Percentiles rank a stretch among this genome's conserved stretches.
Conservation (phyloP, 2,797 vertebrate genomes). For the Melanotaenia pygmaea region DNA sequence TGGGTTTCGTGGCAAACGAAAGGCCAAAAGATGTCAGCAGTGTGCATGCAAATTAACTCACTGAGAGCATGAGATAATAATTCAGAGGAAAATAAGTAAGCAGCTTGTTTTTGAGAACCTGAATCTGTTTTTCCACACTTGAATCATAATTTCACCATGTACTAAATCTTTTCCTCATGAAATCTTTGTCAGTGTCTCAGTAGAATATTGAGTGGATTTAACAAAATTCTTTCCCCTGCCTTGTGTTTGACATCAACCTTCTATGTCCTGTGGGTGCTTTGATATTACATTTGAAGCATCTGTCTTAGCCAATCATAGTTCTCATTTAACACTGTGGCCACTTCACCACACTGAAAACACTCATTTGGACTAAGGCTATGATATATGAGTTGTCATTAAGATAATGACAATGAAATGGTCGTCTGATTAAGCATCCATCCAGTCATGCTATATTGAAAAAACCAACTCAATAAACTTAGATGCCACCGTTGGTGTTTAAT, state of each 20-base stretch:
- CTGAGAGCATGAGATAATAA: slow-evolving; percentile 20
- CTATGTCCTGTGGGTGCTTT: not conserved
- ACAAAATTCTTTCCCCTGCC: slow-evolving; percentile 5
- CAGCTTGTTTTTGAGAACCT: slow-evolving; percentile 29
- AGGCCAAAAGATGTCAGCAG: slow-evolving; percentile 47
- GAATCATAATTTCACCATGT: slow-evolving; percentile 30
- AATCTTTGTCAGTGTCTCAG: slow-evolving; percentile 31
- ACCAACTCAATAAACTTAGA: slow-evolving; percentile 50
- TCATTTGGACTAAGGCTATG: slow-evolving; percentile 44
- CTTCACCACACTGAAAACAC: not conserved
- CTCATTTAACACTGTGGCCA: slow-evolving; percentile 25
- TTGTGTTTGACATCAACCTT: slow-evolving; percentile 20
- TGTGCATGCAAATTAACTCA: slow-evolving; percentile 22
- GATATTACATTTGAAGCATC: slow-evolving; percentile 14
- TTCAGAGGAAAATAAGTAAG: slow-evolving; percentile 15
- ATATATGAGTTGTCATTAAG: slow-evolving; percentile 59
- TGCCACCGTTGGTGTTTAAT: slow-evolving; percentile 56
- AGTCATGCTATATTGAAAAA: slow-evolving; percentile 70
- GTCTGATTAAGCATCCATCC: slow-evolving; percentile 65
- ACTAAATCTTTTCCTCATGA: slow-evolving; percentile 19
- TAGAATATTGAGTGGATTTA: slow-evolving; percentile 26
- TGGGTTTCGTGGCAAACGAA: slow-evolving; percentile 28
- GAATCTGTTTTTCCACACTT: slow-evolving; percentile 43
- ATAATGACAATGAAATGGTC: slow-evolving; percentile 64
- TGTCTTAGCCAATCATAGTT: not conserved